Base-by-base conservation (phyloP, 1,140 invertebrate genomes). In the Drosophila nebulosa region DNA sequence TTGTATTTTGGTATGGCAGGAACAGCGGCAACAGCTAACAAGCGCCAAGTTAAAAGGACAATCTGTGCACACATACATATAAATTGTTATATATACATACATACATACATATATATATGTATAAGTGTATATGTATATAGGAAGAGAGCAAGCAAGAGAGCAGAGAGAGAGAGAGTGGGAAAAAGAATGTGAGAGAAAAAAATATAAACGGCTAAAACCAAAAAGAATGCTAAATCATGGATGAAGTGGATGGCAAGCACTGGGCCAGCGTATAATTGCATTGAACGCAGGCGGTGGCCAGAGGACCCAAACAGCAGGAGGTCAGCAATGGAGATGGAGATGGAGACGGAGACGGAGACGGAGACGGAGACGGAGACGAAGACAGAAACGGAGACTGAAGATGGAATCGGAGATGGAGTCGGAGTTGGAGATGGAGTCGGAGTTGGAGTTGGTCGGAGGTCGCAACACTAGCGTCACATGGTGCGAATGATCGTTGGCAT, bases 401-500 rank as follows among this genome's bases (percentile, higher is more conserved):
- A 10, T 36, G 32, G 62, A 24, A 32, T 2, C 39, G 6, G 35
- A 35, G 24, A 32, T 39, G 35, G 46, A 50, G 9, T 26, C 9
- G 26, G 27, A 50, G 30, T 21, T 50, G 26, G 51, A 61, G 60
- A 60, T 59, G 63, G 32, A 63, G 36, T 5, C 24, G n/a, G 35
- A 27, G 24, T 30, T 46, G 39, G 32, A 35, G 21, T 22, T 16
- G 27, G 50, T 21, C 14, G 16, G 39, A 46, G 39, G 39, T 46
- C 39, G 39, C 39, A 46, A 7, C 39, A 21, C 5, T 16, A 46
- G 76, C 69, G 72, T 76, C 80, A 84, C 67, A 77, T 85, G 79
- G 80, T 85, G 80, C 76, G 73, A 85, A 84, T 84, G 80, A 85
- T 84, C 80, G 73, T 64, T 74, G 80, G 76, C 80, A 84, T 85